Base-by-base conservation (phyloP, 2,888 invertebrate genomes). In the Lasioglossum vierecki region DNA sequence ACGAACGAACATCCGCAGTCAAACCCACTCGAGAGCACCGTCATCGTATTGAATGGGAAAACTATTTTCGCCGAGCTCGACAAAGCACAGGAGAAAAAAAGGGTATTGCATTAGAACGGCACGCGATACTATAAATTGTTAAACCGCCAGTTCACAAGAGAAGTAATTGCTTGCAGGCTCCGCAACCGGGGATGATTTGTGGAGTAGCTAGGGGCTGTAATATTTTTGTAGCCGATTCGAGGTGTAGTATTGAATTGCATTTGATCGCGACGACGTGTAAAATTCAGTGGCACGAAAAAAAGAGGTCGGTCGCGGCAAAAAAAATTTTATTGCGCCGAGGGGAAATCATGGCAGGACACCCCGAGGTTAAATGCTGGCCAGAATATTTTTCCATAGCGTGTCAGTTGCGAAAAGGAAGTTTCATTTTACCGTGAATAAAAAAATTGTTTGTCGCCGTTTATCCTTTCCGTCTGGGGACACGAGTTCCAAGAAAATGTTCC, bases 271-370 rank as follows among this genome's bases (percentile, higher is more conserved):
- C 53, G 44, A 76, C 60, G 30, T 76, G 76, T 57, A 41, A 63
- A 57, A 76, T 75, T 57, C 75, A 75, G 57, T 46, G 63, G 63
- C 44, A 63, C 44, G 76, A 70, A 70, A 22, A 44, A 63, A 76
- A 63, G 63, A 30, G 63, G 63, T 9, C 22, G 22, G 22, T 30
- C n/a, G 41, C n/a, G 41, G 41, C 39, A 35, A 44, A 46, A 4
- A 76, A 11, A 35, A 30, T 46, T 76, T 76, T 46, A 76, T 44
- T 76, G 63, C 44, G 76, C 76, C 76, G 63, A 57, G 63, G 76
- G 63, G 63, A 76, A 76, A 76, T 76, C 63, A 63, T 76, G 22
- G 44, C 44, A 11, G 63, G 4, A 22, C 76, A 30, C 76, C 46
- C 39, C 30, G 39, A 46, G 22, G 35, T 39, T 18, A 18, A 63